Evolutionary conservation across 2,888 invertebrate species (phyloP), one percentile per base, ranked within the genome.

Genomic region (Lasioglossum malachurum): DNA sequence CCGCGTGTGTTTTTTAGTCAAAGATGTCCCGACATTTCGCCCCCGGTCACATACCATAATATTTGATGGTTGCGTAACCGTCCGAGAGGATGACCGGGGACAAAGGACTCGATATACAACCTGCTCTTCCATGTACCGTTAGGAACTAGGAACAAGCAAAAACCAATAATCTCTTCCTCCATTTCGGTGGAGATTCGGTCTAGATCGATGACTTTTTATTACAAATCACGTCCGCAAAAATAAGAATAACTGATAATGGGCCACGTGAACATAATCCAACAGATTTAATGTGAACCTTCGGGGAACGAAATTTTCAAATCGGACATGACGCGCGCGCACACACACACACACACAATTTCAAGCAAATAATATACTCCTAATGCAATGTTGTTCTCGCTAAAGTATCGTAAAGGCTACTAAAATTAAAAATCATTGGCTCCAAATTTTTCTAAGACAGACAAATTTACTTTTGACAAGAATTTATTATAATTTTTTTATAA

Each of bases 31-130:
- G 19, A 77, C 31, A 69, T 67, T 82, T 76, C 35, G 38, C 72
- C 46, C 53, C 46, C 38, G 77, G 27, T 23, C 19, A 67, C 49
- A 35, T 49, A 80, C 72, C 16, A 38, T 16, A 78, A 76, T 38
- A 41, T 49, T 69, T 69, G 4, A 60, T 5, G 72, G 8, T 78
- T 84, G 74, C 46, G 64, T 76, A 87, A 87, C 41, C 38, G 31
- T 16, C 31, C 19, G 16, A 27, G 60, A 77, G 19, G 78, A 78
- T 31, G 49, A 67, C 5, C 12, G 31, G 7, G 53, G 16, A 69
- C 49, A 38, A 77, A 53, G 16, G 49, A 8, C 49, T 10, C 19
- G 10, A 35, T 27, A 69, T n/a, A n/a, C 23, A 14, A 7, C 10
- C 71, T 23, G 23, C 35, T 31, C 67, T 12, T 71, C 38, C 23